phyloP scores from a whole-genome alignment of 2,888 invertebrate genomes.

The Lepas anatifera region DNA sequence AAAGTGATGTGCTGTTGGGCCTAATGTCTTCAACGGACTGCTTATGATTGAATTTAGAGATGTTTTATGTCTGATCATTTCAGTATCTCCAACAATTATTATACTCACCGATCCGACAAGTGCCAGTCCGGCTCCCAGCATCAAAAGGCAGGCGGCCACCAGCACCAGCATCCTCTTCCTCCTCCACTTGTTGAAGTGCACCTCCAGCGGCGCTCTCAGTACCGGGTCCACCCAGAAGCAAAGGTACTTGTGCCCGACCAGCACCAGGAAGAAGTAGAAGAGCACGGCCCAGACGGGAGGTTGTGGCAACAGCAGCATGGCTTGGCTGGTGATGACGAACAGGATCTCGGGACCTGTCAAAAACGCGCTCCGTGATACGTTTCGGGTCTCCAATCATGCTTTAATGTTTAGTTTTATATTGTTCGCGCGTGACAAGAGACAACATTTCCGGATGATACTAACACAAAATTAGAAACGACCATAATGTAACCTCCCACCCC shows the following conservation, averaged over 20 bases:
- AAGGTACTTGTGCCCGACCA: not conserved
- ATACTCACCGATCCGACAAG: conserved; percentile 5
- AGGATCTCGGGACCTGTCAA: not conserved
- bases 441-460: too few relatives aligned
- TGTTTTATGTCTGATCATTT: too few relatives aligned
- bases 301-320: not conserved
- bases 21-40: too few relatives aligned
- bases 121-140: not conserved
- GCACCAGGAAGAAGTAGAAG: not conserved
- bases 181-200: not conserved
- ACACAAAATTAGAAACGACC: too few relatives aligned
- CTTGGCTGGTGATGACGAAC: not conserved
- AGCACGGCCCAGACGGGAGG: conserved; percentile 5
- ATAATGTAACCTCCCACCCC: too few relatives aligned
- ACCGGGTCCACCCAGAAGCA: conserved; percentile 11
- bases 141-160: not conserved
- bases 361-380: too few relatives aligned
- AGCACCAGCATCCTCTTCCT: not conserved
- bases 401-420: too few relatives aligned
- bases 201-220: conserved; percentile 4
- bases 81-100: too few relatives aligned
- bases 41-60: too few relatives aligned
- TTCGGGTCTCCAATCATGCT: too few relatives aligned
- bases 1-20: too few relatives aligned
- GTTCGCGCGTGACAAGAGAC: too few relatives aligned